Conservation (phyloP, 2,888 invertebrate genomes). For the Oscheius sp. region DNA sequence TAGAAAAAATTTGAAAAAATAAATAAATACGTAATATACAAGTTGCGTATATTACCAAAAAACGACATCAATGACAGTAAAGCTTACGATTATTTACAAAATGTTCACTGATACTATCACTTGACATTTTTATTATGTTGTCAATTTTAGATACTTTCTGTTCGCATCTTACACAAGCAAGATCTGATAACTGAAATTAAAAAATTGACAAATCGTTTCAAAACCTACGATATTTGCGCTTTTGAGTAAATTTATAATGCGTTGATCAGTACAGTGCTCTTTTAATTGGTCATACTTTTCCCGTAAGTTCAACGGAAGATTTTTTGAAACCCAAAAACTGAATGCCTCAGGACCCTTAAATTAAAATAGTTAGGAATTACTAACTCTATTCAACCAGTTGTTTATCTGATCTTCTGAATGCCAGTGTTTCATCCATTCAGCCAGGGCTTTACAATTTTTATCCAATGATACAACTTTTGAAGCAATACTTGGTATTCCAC, state of each 20-base stretch:
- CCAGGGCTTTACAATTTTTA: background rate
- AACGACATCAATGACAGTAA: too few relatives aligned
- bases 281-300: slow-evolving; percentile 1
- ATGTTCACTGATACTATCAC: slow-evolving; percentile 1
- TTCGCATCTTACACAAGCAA: slow-evolving; percentile 3
- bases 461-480: background rate
- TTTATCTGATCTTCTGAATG: background rate
- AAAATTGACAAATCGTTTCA: background rate
- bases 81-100: slow-evolving; percentile 23
- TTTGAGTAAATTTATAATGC: background rate
- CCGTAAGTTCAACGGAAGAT: background rate
- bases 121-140: slow-evolving; percentile 18
- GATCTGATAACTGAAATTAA: slow-evolving; percentile 1
- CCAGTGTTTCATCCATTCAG: slow-evolving; percentile 17
- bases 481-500: background rate
- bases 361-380: background rate
- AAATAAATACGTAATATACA: too few relatives aligned
- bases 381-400: background rate
- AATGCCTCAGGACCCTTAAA: slow-evolving; percentile 12
- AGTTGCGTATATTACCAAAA: background rate
- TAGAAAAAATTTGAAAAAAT: too few relatives aligned
- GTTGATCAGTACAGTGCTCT: background rate
- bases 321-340: slow-evolving; percentile 17
- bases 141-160: slow-evolving; percentile 5
- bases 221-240: background rate